Conservation (phyloP, 2,797 vertebrate genomes). For the Poecilia velifera region DNA sequence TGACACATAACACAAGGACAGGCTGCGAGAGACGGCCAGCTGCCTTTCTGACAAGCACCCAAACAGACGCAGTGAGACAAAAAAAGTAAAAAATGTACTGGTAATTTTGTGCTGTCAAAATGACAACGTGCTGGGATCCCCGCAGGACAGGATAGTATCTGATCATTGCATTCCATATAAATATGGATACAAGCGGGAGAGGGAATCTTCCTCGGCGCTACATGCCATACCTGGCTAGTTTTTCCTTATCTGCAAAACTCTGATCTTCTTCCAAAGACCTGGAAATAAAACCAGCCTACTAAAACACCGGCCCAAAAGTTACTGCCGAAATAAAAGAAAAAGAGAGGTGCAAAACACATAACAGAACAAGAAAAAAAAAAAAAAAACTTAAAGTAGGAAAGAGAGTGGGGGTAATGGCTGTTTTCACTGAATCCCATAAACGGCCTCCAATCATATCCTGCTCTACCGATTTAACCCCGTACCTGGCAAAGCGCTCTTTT, state of each 20-base stretch:
- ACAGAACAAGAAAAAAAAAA: background rate
- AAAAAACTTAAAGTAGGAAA: conserved; percentile 1
- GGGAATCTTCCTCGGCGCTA: conserved; percentile 78
- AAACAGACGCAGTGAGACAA: conserved; percentile 34
- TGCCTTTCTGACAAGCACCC: conserved; percentile 49
- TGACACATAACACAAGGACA: conserved; percentile 43
- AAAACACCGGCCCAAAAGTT: conserved; percentile 71
- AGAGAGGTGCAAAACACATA: background rate
- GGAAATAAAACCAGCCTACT: conserved; percentile 88
- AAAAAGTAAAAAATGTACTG: conserved; percentile 10
- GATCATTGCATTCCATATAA: conserved; percentile 56
- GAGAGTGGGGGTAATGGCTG: background rate
- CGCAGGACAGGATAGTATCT: conserved; percentile 47
- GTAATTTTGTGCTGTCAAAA: conserved; percentile 45
- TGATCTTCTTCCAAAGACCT: conserved; percentile 91
- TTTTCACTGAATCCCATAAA: conserved; percentile 10
- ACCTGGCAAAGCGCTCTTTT: conserved; percentile 98
- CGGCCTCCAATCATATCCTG: background rate
- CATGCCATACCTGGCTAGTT: conserved; percentile 90
- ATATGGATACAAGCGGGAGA: conserved; percentile 65
- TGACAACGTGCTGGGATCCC: conserved; percentile 33
- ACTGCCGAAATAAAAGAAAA: conserved; percentile 17
- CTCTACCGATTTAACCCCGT: conserved; percentile 65
- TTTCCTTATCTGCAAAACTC: conserved; percentile 93
- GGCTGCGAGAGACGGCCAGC: conserved; percentile 38